These are phyloP conservation scores for Enteromius paludinosus DNA, from an alignment of 2,797 vertebrate genomes.

Conservation along the genomic window DNA sequence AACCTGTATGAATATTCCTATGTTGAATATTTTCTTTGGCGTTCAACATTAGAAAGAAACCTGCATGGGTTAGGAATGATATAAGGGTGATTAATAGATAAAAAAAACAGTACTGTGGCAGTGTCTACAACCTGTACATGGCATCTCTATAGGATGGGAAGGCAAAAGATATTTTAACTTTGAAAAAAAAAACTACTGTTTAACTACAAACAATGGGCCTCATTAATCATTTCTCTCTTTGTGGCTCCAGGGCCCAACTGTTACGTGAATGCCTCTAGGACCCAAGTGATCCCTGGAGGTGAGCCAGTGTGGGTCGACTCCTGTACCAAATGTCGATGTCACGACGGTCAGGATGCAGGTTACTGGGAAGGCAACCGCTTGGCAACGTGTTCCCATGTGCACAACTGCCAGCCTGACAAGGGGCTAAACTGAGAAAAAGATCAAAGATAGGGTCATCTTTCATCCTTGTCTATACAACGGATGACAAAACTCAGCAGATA, in stretches of 20 bases:
- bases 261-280: conserved; percentile 76
- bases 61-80: background rate
- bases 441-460: conserved; percentile 16
- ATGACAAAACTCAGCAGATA: conserved; percentile 13
- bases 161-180: background rate
- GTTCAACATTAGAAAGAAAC: background rate
- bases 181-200: background rate
- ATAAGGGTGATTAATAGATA: background rate
- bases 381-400: conserved; percentile 80
- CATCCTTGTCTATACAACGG: background rate
- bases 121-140: background rate
- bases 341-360: conserved; percentile 83
- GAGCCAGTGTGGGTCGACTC: conserved; percentile 81
- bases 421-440: conserved; percentile 63
- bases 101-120: background rate
- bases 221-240: conserved; percentile 1
- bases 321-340: conserved; percentile 85
- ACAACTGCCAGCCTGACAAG: conserved; percentile 71
- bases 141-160: background rate
- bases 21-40: background rate
- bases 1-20: background rate
- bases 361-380: conserved; percentile 88
- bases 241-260: conserved; percentile 82
- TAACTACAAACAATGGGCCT: background rate
- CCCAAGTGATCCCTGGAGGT: conserved; percentile 79